Percentiles rank a stretch among this genome's conserved stretches.
phyloP scores from a whole-genome alignment of 2,888 invertebrate genomes.

The Lumbricus terrestris region DNA sequence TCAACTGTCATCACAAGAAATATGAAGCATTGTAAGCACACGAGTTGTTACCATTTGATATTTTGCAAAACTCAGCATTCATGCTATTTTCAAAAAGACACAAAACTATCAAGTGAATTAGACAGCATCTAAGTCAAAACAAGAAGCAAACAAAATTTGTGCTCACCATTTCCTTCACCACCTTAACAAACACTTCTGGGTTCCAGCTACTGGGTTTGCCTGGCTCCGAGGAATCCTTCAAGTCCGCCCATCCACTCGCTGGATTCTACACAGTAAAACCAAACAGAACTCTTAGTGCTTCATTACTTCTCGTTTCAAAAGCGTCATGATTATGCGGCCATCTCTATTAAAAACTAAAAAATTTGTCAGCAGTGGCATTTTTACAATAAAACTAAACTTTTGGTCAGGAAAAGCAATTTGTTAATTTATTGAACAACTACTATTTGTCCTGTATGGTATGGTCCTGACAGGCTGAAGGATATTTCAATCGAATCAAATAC shows the following conservation, averaged over 20 bases:
- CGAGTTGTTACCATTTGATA: too few relatives aligned
- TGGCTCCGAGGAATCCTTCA: conserved; percentile 48
- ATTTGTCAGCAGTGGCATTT: neutral
- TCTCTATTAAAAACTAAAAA: neutral
- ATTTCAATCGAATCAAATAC: neutral
- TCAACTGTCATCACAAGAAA: too few relatives aligned
- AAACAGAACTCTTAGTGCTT: neutral
- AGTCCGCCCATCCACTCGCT: conserved; percentile 49
- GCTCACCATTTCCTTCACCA: conserved; percentile 78
- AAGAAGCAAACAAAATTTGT: neutral
- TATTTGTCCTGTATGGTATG: neutral
- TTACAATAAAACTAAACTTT: neutral
- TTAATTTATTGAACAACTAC: neutral
- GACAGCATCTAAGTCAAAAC: too few relatives aligned
- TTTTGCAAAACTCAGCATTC: too few relatives aligned
- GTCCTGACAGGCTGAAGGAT: neutral
- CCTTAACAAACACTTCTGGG: conserved; percentile 86
- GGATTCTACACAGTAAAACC: neutral
- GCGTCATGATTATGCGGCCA: neutral
- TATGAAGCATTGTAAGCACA: too few relatives aligned
- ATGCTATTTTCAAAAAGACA: too few relatives aligned
- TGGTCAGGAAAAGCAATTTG: neutral
- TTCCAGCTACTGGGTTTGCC: conserved; percentile 75
- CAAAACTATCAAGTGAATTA: too few relatives aligned
- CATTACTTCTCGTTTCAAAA: too few relatives aligned